These are phyloP conservation scores for Pantherophis guttatus DNA, from an alignment of 2,113 vertebrate species.

Conservation along the genomic window DNA sequence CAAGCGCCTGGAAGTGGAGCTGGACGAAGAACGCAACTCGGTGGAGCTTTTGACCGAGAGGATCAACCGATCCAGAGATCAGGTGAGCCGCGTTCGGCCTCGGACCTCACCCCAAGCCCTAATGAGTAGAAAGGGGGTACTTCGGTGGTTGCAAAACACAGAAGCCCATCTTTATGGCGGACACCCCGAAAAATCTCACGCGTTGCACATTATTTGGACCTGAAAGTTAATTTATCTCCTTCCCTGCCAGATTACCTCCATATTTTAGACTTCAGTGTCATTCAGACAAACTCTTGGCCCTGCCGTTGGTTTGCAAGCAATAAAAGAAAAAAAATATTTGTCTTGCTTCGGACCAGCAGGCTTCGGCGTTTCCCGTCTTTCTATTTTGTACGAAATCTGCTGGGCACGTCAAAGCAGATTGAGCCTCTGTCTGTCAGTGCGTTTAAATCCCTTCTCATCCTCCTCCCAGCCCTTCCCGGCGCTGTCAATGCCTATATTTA, in stretches of 20 bases:
- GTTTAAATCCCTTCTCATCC: neutral
- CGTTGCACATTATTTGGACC: neutral
- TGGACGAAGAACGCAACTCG: slow-evolving; percentile 86
- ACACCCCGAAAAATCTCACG: neutral
- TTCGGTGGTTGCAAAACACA: neutral
- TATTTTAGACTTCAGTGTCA: neutral
- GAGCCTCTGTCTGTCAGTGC: neutral
- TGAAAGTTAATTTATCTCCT: neutral
- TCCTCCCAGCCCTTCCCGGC: neutral
- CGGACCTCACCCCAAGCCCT: accelerated
- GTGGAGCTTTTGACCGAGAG: slow-evolving; percentile 87
- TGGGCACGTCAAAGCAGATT: neutral
- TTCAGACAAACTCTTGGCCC: neutral
- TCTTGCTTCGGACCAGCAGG: neutral
- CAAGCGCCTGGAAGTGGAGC: slow-evolving; percentile 81
- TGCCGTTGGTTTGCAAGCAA: neutral
- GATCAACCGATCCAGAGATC: slow-evolving; percentile 82
- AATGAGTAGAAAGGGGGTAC: no score
- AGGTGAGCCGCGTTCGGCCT: slow-evolving; percentile 67
- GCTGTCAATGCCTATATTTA: neutral
- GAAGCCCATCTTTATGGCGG: neutral
- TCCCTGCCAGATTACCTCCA: neutral
- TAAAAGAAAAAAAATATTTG: neutral
- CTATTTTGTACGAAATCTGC: neutral
- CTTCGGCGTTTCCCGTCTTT: accelerated